Base-by-base conservation (phyloP, 2,113 vertebrate species). In the Motacilla alba region DNA sequence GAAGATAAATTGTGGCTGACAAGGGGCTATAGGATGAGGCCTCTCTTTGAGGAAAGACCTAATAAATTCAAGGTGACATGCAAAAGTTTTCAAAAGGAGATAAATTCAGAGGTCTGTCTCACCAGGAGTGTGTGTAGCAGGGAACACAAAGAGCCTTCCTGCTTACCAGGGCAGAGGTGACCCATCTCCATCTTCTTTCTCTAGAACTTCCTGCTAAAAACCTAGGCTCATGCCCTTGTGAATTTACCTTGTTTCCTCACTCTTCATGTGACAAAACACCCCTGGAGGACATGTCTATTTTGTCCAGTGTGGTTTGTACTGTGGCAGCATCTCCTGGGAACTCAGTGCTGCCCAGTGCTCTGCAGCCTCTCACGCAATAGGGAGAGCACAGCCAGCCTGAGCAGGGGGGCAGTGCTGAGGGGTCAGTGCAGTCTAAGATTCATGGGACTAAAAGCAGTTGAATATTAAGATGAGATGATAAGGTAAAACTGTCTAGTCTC, bases 61-160 rank as follows among this genome's bases (percentile, higher is more conserved):
- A 89, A 94, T 86, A 87, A 89, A 95, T 95, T 93, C 79, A 64
- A 79, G 52, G 63, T 92, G 80, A 84, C 87, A 90, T 64, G 46
- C 0, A 4, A 64, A 93, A 78, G 14, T 63, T 90, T 87, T 55
- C 52, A 58, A 75, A 88, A 77, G 58, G 33, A 78, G 73, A 81
- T 41, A 64, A 92, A 89, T 80, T 44, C 60, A 73, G 49, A 77
- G 37, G 75, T 67, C 56, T 66, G 55, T 70, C 49, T 80, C 52
- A 69, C 49, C n/a, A 69, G 53, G 47, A 89, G 28, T 27, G 9
- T 6, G 12, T 0, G 0, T 46, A 62, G 19, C 17, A n/a, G 21
- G 30, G 24, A 77, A 62, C 17, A 55, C 13, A 15, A 62, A 43
- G 21, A 74, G 27, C 39, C 37, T 63, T 39, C 28, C 27, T 80